A percentile compares a stretch with the other conserved stretches of the same genome.
Evolutionary conservation across 2,888 invertebrate genomes (phyloP).

Genomic region (Lymantria monacha): DNA sequence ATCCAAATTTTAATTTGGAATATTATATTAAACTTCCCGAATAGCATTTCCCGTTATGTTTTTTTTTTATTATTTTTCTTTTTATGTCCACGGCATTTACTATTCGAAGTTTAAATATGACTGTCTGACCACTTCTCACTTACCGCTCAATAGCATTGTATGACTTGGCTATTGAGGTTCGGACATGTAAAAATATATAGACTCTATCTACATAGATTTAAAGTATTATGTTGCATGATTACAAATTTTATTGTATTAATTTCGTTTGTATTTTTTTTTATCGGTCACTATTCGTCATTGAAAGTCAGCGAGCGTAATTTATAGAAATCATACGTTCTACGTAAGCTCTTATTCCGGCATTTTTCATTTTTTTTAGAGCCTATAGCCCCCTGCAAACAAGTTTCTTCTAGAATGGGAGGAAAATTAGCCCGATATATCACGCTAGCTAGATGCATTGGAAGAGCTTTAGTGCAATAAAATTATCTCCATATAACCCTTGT

Average conservation of each 20-base stretch:
- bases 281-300: slow-evolving; percentile 5
- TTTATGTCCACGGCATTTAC: slow-evolving; percentile 15
- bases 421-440: too few species aligned
- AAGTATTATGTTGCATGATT: slow-evolving; percentile 3
- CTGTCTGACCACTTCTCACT: slow-evolving; percentile 13
- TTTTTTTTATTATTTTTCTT: not conserved
- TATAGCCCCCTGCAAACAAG: too few species aligned
- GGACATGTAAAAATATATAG: not conserved
- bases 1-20: not conserved
- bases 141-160: slow-evolving; percentile 13
- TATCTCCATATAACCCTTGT: too few species aligned
- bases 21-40: not conserved
- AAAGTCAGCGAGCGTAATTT: slow-evolving; percentile 3
- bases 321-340: not conserved
- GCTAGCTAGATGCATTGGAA: too few species aligned
- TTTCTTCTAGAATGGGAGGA: too few species aligned
- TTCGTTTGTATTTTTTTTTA: not conserved
- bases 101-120: slow-evolving; percentile 24
- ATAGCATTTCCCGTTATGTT: not conserved
- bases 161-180: slow-evolving; percentile 3
- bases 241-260: not conserved
- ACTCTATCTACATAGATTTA: not conserved
- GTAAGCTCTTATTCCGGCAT: not conserved
- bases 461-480: too few species aligned
- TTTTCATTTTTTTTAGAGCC: too few species aligned